Percentiles rank a stretch among this genome's conserved stretches.
phyloP scores from a whole-genome alignment of 1,140 invertebrate species.

The Macrosteles quadrilineatus region DNA sequence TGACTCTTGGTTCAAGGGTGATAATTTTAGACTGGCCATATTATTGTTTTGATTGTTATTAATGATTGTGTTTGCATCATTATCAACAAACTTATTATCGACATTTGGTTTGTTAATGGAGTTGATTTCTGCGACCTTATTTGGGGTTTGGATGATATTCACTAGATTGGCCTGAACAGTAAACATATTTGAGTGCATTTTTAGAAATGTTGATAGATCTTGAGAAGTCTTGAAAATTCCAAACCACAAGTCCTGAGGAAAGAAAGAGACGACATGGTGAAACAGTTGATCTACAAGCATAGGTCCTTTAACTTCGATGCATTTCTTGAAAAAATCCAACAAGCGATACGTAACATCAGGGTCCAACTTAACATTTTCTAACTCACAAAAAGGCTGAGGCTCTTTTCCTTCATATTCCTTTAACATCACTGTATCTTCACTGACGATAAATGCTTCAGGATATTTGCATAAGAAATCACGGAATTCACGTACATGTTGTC shows the following conservation, averaged over 20 bases:
- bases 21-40: background rate
- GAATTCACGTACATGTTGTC: constrained; percentile 92
- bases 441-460: constrained; percentile 83
- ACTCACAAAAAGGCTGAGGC: constrained; percentile 59
- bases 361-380: constrained; percentile 77
- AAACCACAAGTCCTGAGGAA: constrained; percentile 75
- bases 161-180: constrained; percentile 88
- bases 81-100: constrained; percentile 20
- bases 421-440: constrained; percentile 81
- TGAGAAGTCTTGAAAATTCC: constrained; percentile 83
- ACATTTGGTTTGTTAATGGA: background rate
- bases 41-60: background rate
- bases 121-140: background rate
- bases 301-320: constrained; percentile 75
- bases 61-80: background rate
- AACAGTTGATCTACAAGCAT: constrained; percentile 85
- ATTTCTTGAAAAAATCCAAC: constrained; percentile 75
- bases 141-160: constrained; percentile 55
- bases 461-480: constrained; percentile 85
- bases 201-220: constrained; percentile 84
- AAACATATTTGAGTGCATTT: constrained; percentile 87
- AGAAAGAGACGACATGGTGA: constrained; percentile 72
- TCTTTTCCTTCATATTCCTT: constrained; percentile 62
- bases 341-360: constrained; percentile 73
- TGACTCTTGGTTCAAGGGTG: background rate